Conservation (phyloP, 2,797 vertebrate species). For the Psittacula derbiana region DNA sequence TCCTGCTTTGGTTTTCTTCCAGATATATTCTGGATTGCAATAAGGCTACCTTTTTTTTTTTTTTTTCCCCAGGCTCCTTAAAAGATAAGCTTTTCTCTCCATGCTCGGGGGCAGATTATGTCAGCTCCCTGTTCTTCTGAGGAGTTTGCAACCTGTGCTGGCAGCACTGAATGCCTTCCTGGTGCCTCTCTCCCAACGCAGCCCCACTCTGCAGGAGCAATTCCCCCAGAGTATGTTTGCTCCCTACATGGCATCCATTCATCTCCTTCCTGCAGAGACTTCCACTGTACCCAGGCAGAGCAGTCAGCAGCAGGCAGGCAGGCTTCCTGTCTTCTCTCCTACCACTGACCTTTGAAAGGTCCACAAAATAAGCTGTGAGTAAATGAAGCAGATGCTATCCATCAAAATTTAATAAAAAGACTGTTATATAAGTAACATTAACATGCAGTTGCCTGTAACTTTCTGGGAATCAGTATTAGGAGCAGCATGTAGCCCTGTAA, state of each 20-base stretch:
- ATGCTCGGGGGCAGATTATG: not conserved
- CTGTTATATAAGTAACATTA: conserved; percentile 44
- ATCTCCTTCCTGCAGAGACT: not conserved
- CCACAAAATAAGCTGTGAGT: not conserved
- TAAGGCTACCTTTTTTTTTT: not conserved
- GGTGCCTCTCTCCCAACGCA: not conserved
- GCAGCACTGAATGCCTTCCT: not conserved
- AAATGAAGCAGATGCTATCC: conserved; percentile 52
- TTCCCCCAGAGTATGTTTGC: not conserved
- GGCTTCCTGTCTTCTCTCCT: not conserved
- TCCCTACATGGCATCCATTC: not conserved
- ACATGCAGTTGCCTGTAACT: not conserved
- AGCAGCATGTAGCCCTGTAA: not conserved
- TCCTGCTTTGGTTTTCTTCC: not conserved
- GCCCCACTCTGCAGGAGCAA: not conserved
- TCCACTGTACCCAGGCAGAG: not conserved
- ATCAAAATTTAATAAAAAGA: conserved; percentile 66
- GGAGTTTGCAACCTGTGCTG: not conserved
- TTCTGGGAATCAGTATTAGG: not conserved
- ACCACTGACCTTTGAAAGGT: not conserved
- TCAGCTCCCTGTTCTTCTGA: not conserved
- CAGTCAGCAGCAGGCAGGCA: not conserved
- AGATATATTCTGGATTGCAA: not conserved
- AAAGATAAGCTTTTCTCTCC: not conserved
- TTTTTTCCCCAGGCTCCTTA: not conserved